Conservation (phyloP, 2,797 vertebrate genomes). For the Pristis pectinata region DNA sequence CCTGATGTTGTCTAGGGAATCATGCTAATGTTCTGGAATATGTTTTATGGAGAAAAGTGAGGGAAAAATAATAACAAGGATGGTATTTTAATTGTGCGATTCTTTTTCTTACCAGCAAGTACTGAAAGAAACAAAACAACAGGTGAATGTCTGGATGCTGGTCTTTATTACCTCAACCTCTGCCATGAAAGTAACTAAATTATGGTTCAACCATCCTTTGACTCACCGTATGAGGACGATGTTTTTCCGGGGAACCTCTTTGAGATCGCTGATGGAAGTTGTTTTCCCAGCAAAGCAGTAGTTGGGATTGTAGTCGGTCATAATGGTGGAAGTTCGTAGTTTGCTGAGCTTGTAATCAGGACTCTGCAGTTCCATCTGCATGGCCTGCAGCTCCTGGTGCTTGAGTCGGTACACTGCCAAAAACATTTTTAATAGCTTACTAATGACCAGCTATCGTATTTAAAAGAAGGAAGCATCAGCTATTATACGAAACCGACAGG, state of each 20-base stretch:
- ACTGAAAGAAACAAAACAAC: background rate
- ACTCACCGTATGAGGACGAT: conserved; percentile 89
- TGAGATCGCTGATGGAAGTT: conserved; percentile 90
- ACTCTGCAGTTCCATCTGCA: conserved; percentile 95
- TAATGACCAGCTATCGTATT: background rate
- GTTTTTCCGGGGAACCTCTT: conserved; percentile 90
- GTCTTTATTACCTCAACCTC: background rate
- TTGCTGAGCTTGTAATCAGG: conserved; percentile 97
- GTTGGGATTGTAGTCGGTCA: conserved; percentile 99
- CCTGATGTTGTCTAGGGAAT: background rate
- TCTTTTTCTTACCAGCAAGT: background rate
- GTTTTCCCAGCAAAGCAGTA: conserved; percentile 98
- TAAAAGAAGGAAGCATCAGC: background rate
- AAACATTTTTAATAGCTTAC: background rate
- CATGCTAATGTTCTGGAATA: background rate
- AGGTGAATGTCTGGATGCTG: background rate
- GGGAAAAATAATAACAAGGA: background rate
- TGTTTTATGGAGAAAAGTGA: background rate
- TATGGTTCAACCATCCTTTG: background rate
- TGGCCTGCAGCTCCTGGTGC: conserved; percentile 94
- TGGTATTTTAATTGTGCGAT: background rate
- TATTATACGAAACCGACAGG: background rate
- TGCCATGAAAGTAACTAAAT: background rate
- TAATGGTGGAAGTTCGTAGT: conserved; percentile 92
- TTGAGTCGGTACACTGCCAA: conserved; percentile 85